Percentiles rank a stretch among this genome's conserved stretches.
phyloP scores from a whole-genome alignment of 2,113 vertebrate genomes.

The Salvelinus alpinus region DNA sequence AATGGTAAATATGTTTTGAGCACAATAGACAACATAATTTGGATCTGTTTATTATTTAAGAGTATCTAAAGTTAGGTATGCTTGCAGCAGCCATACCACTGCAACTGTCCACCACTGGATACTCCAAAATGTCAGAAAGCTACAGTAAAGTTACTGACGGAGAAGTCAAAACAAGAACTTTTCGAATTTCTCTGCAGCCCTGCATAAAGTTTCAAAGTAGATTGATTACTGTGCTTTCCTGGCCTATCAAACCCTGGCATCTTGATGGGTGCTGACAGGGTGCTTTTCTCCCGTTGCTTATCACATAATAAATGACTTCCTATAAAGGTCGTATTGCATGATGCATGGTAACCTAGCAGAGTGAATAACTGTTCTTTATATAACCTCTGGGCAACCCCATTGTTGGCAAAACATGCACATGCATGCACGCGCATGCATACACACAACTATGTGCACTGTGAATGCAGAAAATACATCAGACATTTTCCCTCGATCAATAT shows the following conservation, averaged over 20 bases:
- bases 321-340: conserved; percentile 47
- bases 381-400: conserved; percentile 35
- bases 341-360: conserved; percentile 50
- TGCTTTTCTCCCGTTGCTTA: conserved; percentile 51
- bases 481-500: too few relatives aligned
- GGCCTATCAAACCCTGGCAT: conserved; percentile 46
- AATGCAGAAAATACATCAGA: too few relatives aligned
- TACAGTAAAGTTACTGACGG: conserved; percentile 1
- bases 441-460: background rate
- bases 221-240: conserved; percentile 45
- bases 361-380: conserved; percentile 50
- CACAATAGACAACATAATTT: background rate
- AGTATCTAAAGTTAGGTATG: too few relatives aligned
- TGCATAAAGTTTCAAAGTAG: conserved; percentile 30
- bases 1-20: background rate
- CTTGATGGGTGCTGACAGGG: conserved; percentile 57
- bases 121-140: background rate
- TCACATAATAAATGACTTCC: conserved; percentile 46
- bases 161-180: conserved; percentile 9
- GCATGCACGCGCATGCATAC: conserved; percentile 15
- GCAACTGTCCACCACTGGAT: background rate
- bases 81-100: background rate
- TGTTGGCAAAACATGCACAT: background rate
- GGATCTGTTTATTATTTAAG: too few relatives aligned
- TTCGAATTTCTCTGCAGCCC: conserved; percentile 36